Evolutionary conservation across 2,113 vertebrate genomes (phyloP), one percentile per base, ranked within the genome.

Genomic region (Poeciliopsis retropinna): DNA sequence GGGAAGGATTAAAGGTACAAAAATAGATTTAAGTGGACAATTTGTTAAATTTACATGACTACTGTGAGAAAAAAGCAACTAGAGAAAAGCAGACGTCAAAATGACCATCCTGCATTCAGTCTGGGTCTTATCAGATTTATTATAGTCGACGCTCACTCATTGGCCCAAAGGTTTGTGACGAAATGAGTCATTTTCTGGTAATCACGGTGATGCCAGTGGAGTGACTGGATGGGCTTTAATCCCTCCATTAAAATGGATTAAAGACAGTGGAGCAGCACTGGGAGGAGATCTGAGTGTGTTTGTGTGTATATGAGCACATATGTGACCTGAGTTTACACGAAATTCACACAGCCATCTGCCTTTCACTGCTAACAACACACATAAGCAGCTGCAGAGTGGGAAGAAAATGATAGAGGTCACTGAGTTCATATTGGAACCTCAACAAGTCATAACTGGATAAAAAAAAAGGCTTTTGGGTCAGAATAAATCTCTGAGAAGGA

Each of bases 241-340:
- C 90, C 79, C 31, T 92, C 88, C 91, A 94, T 92, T 94, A 93
- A 87, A 93, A 81, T 88, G 88, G 93, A 93, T 94, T 94, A 92
- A 89, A 87, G 75, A 89, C 86, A 86, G 87, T 79, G 75, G 81
- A 88, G 88, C 83, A 88, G 79, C 79, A 54, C 73, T 70, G 81
- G 81, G 73, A 29, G 60, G 47, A 69, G 63, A 76, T 86, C 39
- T 88, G 77, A 27, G 4, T 86, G 75, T 61, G 64, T 81, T 37
- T 73, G 39, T 73, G 63, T 27, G 64, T 57, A 47, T 25, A 47
- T 25, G 22, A 57, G 51, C 2, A 8, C 70, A 44, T 57, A 51
- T 67, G 73, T 31, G 88, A 81, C 80, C 85, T 72, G 64, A 80
- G 84, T 79, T 76, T 78, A 83, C 61, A 83, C 44, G 71, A 80